Evolutionary conservation across 2,888 invertebrate species (phyloP), one percentile per base, ranked within the genome.

Genomic region (Leptogaster cylindrica): DNA sequence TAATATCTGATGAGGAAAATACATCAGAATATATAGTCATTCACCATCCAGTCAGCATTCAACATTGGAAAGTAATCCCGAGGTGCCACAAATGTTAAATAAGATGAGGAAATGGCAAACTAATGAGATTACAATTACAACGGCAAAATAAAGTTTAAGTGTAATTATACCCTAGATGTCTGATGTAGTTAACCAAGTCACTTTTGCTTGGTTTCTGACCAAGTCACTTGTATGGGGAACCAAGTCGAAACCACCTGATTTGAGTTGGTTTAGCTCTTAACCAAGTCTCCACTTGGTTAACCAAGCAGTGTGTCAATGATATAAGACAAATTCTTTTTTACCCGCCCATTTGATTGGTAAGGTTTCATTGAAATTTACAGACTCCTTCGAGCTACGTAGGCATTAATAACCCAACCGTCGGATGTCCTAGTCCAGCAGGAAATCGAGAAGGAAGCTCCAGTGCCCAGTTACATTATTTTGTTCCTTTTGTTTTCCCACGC

Each of bases 401-500:
- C 92, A n/a, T 80, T 97, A 55, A 82, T 97, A 50, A 87, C 89
- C 48, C 88, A 91, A 74, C 84, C 86, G 31, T 88, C 91, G 0
- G 87, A 89, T 72, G 90, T 94, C 76, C 88, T 96, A 72, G 86
- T 89, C 0, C 85, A 88, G 65, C 91, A 91, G 75, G 88, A 91
- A 70, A 84, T 88, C 12, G 87, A 92, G 70, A 70, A 70, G 0
- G 93, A 93, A 2, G 91, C 92, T 39, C 87, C 91, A 16, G 84
- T 96, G 65, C 92, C 95, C 0, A 88, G 90, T 74, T 95, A 95
- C 70, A 86, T 91, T 14, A 87, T 92, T 2, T 84, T 96, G 74
- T 88, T 95, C 79, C 86, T 92, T 76, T 79, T 97, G 66, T 96
- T 96, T 81, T 91, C 91, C 1, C 86, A 86, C 74, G 93, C 90